Evolutionary conservation across 1,140 invertebrate genomes (phyloP).

Genomic region (Yoshiicerus persimilis): DNA sequence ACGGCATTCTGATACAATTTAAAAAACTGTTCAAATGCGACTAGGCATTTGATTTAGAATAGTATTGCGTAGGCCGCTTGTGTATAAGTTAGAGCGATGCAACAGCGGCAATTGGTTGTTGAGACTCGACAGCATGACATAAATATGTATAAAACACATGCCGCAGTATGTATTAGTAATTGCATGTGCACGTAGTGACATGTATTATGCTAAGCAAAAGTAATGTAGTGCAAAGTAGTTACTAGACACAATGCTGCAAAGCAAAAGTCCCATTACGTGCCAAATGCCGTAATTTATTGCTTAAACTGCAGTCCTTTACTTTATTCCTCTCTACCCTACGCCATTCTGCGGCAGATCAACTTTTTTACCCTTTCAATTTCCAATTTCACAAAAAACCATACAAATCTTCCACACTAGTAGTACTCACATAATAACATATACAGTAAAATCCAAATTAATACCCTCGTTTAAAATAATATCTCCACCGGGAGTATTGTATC

Average conservation of each 20-base stretch:
- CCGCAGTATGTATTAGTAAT: neutral
- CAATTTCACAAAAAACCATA: neutral
- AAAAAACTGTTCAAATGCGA: neutral
- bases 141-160: neutral
- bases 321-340: neutral
- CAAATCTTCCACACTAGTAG: neutral
- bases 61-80: neutral
- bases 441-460: too few species aligned
- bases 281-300: neutral
- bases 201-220: neutral
- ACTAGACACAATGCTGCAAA: neutral
- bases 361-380: neutral
- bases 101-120: too few species aligned
- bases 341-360: neutral
- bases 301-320: neutral
- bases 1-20: neutral
- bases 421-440: neutral
- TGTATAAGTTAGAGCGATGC: too few species aligned
- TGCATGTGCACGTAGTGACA: neutral
- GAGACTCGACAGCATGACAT: neutral
- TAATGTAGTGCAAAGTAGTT: neutral
- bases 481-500: too few species aligned
- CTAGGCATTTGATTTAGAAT: neutral
- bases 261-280: neutral
- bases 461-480: too few species aligned